Percentiles rank a stretch among this genome's conserved stretches.
These are phyloP conservation scores for Spheniscus mendiculus DNA, from an alignment of 2,113 vertebrate genomes.

Conservation along the genomic window DNA sequence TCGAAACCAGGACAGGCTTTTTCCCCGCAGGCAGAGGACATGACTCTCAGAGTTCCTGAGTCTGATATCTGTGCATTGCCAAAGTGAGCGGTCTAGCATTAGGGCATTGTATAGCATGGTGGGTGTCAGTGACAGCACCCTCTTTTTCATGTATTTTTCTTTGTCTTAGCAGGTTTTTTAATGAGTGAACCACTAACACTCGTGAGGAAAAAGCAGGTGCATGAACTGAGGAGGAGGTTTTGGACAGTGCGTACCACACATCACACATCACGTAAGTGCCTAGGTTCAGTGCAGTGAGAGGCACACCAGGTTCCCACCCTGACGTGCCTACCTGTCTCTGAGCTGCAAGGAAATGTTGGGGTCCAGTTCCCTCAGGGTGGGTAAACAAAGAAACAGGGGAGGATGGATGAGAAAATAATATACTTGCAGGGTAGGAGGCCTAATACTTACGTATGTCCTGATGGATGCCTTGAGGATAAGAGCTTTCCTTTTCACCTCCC, in stretches of 20 bases:
- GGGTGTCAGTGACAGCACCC: not conserved
- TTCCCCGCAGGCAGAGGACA: not conserved
- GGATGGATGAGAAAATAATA: not conserved
- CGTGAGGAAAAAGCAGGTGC: not conserved
- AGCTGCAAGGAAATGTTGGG: not conserved
- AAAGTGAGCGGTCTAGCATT: not conserved
- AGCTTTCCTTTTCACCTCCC: not conserved
- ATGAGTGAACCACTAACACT: not conserved
- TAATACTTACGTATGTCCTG: not conserved
- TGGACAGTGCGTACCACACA: not conserved
- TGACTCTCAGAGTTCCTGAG: not conserved
- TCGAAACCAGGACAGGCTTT: not conserved
- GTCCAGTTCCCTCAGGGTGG: not conserved
- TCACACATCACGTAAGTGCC: accelerated
- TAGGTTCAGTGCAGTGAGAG: not conserved
- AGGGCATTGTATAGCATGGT: not conserved
- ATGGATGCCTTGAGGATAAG: not conserved
- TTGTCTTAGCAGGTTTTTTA: not conserved
- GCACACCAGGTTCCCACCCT: not conserved
- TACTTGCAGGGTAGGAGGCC: not conserved
- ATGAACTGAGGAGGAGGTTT: not conserved
- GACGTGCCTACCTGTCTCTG: not conserved
- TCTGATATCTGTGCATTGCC: not conserved
- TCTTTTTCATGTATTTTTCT: not conserved
- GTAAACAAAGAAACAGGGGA: not conserved